Conservation (phyloP, 1,140 invertebrate genomes). For the Apis laboriosa region DNA sequence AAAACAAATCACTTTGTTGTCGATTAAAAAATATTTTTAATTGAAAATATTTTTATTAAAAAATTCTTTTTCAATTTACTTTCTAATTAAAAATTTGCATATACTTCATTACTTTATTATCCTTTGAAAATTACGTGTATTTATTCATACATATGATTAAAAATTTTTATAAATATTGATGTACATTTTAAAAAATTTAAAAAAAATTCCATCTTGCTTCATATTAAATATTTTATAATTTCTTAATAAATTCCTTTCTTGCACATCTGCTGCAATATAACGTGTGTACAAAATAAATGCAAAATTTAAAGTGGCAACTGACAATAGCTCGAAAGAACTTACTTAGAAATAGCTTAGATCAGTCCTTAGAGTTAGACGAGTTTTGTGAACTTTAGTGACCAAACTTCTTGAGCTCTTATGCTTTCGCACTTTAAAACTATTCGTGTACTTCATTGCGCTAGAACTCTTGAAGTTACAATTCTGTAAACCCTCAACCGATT, state of each 20-base stretch:
- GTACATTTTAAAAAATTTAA: too few relatives aligned
- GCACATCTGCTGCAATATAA: not conserved
- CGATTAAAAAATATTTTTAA: too few relatives aligned
- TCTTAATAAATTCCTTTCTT: not conserved
- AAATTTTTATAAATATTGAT: too few relatives aligned
- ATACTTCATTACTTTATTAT: too few relatives aligned
- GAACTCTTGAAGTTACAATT: conserved; percentile 9
- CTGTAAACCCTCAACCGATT: not conserved
- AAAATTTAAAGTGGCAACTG: not conserved
- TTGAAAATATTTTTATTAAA: too few relatives aligned
- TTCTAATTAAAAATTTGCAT: too few relatives aligned
- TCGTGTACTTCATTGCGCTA: not conserved
- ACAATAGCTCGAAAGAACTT: not conserved
- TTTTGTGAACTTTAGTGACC: not conserved
- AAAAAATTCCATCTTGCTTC: too few relatives aligned
- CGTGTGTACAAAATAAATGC: not conserved
- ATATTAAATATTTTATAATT: too few relatives aligned
- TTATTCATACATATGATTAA: too few relatives aligned
- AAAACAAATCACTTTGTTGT: too few relatives aligned
- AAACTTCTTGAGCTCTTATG: conserved; percentile 5
- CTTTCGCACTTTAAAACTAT: not conserved
- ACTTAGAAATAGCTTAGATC: conserved; percentile 16
- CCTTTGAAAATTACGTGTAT: too few relatives aligned
- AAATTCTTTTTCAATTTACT: too few relatives aligned
- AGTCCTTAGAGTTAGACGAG: conserved; percentile 7